These are phyloP conservation scores for Lucilia sericata DNA, from an alignment of 1,140 invertebrate genomes.

Conservation along the genomic window DNA sequence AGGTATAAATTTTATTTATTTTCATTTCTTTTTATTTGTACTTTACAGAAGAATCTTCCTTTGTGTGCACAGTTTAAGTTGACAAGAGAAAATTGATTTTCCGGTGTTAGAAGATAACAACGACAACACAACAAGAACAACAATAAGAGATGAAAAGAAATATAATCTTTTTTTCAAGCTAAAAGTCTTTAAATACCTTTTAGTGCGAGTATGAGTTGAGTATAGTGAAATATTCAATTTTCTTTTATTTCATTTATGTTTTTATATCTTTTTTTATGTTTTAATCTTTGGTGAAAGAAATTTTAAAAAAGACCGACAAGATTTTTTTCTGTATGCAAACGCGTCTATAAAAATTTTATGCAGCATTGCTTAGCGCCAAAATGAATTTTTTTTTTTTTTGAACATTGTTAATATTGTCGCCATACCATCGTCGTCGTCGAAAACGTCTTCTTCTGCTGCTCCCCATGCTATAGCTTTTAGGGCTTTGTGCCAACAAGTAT, in stretches of 20 bases:
- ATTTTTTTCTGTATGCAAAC: constrained; percentile 12
- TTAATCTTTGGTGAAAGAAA: constrained; percentile 16
- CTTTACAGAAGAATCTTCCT: too few relatives aligned
- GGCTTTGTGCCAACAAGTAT: constrained; percentile 15
- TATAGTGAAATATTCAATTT: neutral
- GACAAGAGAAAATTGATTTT: neutral
- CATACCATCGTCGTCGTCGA: neutral
- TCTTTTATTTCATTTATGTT: neutral
- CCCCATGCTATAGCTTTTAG: neutral
- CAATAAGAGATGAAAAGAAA: neutral
- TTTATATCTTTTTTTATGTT: neutral
- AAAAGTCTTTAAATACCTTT: neutral
- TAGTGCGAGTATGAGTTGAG: neutral
- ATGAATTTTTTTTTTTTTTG: neutral
- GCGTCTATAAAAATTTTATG: constrained; percentile 18
- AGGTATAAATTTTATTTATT: neutral
- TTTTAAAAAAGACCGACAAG: constrained; percentile 13
- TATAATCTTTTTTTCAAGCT: neutral
- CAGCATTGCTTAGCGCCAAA: constrained; percentile 25
- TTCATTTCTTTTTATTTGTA: neutral
- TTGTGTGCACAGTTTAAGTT: neutral
- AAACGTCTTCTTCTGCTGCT: neutral
- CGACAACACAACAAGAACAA: neutral
- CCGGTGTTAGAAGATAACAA: neutral
- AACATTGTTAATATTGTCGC: neutral